These are phyloP conservation scores for Busseola fusca DNA, from an alignment of 2,888 invertebrate genomes.

Conservation along the genomic window DNA sequence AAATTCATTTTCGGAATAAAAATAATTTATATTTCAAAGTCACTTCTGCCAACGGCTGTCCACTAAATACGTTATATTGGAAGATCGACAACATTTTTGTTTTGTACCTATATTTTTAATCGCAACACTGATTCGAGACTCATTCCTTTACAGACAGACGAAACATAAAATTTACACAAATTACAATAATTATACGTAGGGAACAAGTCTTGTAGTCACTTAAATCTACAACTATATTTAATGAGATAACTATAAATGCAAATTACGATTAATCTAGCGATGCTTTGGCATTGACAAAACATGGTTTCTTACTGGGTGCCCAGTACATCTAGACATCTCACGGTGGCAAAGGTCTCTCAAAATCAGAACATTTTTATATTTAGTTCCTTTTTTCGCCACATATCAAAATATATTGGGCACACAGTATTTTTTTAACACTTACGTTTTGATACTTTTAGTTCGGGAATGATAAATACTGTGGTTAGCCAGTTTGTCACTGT, in stretches of 20 bases:
- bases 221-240: constrained; percentile 85
- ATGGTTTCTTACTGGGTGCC: constrained; percentile 75
- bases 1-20: not conserved
- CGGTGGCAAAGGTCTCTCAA: constrained; percentile 4
- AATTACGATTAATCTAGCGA: constrained; percentile 87
- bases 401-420: constrained; percentile 46
- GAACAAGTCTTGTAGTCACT: constrained; percentile 88
- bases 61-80: constrained; percentile 63
- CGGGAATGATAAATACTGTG: constrained; percentile 61
- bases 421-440: constrained; percentile 60
- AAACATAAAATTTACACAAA: constrained; percentile 77
- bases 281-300: constrained; percentile 90
- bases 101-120: constrained; percentile 61
- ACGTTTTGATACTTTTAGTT: constrained; percentile 61
- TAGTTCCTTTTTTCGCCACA: not conserved
- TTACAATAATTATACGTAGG: constrained; percentile 81
- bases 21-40: constrained; percentile 17
- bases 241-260: constrained; percentile 89
- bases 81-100: constrained; percentile 63
- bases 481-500: constrained; percentile 51
- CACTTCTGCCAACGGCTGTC: constrained; percentile 57
- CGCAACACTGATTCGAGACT: constrained; percentile 80
- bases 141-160: constrained; percentile 78
- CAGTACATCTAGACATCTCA: constrained; percentile 12
- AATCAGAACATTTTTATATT: not conserved